phyloP scores from a whole-genome alignment of 1,140 invertebrate genomes.

The Temnothorax longispinosus region DNA sequence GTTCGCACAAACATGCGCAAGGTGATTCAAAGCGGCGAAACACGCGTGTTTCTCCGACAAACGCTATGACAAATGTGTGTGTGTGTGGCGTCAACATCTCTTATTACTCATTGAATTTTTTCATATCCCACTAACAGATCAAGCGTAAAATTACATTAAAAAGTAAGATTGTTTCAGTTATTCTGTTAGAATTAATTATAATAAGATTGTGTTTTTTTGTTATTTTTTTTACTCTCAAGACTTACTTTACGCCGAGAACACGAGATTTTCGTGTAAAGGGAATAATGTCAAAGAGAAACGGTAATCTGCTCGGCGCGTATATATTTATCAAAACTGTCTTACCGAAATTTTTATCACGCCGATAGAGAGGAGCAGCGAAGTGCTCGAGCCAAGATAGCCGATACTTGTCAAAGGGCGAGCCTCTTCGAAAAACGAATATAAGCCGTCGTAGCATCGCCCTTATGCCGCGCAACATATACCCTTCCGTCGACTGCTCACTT shows the following conservation, averaged over 20 bases:
- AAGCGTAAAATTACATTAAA: conserved; percentile 9
- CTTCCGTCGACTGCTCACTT: conserved; percentile 25
- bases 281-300: not conserved
- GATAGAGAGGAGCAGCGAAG: not conserved
- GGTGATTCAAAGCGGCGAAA: not conserved
- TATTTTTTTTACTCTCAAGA: not conserved
- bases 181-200: not conserved
- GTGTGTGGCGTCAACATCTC: not conserved
- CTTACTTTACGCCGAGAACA: not conserved
- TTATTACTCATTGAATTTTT: not conserved
- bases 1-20: not conserved
- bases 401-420: conserved; percentile 21
- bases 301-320: not conserved
- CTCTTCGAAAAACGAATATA: conserved; percentile 16
- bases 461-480: conserved; percentile 77
- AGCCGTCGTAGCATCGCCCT: conserved; percentile 69
- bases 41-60: not conserved
- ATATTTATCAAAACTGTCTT: not conserved
- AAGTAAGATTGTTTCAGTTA: not conserved
- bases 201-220: not conserved
- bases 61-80: not conserved
- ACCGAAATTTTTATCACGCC: not conserved
- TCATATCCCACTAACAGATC: not conserved
- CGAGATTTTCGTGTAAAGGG: not conserved
- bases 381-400: conserved; percentile 8